Base-by-base conservation (phyloP, 2,797 vertebrate species). In the Enteromius argenteus region DNA sequence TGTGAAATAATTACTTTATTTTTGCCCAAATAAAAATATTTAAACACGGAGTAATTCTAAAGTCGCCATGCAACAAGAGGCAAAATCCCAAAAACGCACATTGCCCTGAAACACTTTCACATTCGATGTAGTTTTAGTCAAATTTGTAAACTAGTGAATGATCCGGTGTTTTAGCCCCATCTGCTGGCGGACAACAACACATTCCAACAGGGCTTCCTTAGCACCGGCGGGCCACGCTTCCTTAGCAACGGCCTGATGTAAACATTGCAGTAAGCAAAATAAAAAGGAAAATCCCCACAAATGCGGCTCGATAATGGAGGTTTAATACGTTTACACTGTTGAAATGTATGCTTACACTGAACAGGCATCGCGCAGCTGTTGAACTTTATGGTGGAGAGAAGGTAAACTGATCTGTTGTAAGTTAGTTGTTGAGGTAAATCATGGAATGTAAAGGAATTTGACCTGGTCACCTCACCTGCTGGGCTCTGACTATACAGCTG, bases 231-330 rank as follows among this genome's bases (percentile, higher is more conserved):
- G 23, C 27, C 79, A 53, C 58, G 49, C 68, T 88, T 89, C 87
- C 88, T 80, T 91, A 89, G 93, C 90, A 71, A 93, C 93, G 13
- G 21, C n/a, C 46, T 76, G 75, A 85, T 84, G 80, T 84, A 89
- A 92, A 94, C 93, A 91, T 42, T 69, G 56, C 85, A 44, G 62
- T 10, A 56, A 39, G 80, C 39, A 13, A 74, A 30, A 19, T 77
- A 64, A 83, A 68, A 66, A 51, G 37, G 44, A 23, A 77, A 76
- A 67, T 74, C 56, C 68, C 15, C 27, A 74, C n/a, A 83, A 76
- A 49, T 23, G 27, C 19, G 11, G 68, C 56, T 68, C 62, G 17
- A 56, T 67, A 49, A 78, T 51, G 42, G 39, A 71, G 35, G 9
- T 15, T 27, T 30, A 10, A 56, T 21, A 35, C 64, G 42, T 64